Conservation (phyloP, 2,113 vertebrate genomes). For the Uropsilus gracilis region DNA sequence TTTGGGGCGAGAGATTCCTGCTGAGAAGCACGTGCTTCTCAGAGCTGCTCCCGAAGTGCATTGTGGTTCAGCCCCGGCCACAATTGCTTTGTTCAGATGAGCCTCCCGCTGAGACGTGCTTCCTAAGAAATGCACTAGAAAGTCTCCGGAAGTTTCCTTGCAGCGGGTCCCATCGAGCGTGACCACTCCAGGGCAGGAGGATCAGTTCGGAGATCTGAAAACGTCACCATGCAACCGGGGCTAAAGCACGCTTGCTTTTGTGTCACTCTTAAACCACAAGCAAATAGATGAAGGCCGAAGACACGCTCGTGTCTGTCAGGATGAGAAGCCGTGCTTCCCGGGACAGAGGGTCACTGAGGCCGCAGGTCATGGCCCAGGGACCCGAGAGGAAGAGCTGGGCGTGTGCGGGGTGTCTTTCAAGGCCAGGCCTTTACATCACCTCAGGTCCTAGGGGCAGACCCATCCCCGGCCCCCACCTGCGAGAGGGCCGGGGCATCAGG, state of each 20-base stretch:
- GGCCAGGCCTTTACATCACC: background rate
- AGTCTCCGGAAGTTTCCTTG: background rate
- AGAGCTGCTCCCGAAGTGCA: background rate
- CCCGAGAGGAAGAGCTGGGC: background rate
- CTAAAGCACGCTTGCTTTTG: background rate
- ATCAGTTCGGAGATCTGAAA: background rate
- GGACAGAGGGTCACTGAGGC: background rate
- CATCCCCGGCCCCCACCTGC: background rate
- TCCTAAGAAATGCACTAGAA: background rate
- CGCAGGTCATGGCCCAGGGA: background rate
- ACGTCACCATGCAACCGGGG: background rate
- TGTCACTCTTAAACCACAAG: background rate
- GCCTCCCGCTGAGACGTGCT: background rate
- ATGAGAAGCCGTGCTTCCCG: background rate
- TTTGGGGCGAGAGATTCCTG: background rate
- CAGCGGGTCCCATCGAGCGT: background rate
- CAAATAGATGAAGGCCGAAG: background rate
- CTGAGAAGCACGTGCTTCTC: background rate
- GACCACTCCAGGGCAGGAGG: background rate
- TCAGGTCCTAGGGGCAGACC: background rate
- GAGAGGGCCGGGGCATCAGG: background rate
- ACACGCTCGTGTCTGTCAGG: background rate
- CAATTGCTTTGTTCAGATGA: background rate
- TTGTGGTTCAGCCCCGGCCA: background rate
- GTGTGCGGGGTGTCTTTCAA: background rate